A percentile compares a stretch with the other conserved stretches of the same genome.
Conservation (phyloP, 2,797 vertebrate genomes). For the Acipenser ruthenus region DNA sequence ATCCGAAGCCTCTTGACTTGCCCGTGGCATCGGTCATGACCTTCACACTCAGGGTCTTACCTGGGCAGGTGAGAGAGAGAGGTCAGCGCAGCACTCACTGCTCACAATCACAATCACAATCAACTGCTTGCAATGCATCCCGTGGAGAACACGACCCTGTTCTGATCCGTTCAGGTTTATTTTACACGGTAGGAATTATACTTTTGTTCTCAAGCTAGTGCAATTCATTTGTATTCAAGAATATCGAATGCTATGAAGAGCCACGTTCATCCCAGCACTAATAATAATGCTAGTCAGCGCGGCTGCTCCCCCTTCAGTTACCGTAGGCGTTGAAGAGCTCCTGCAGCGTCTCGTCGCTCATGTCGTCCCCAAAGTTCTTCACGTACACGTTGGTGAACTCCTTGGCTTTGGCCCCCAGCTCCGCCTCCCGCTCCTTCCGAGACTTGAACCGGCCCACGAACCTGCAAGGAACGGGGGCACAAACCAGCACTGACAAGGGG, state of each 20-base stretch:
- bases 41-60: slow-evolving; percentile 94
- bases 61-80: slow-evolving; percentile 53
- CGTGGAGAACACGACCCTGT: not conserved
- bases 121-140: no score
- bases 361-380: slow-evolving; percentile 96
- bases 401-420: slow-evolving; percentile 94
- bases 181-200: not conserved
- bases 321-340: slow-evolving; percentile 93
- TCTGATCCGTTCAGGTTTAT: not conserved
- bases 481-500: slow-evolving; percentile 21
- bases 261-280: slow-evolving; percentile 6
- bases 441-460: slow-evolving; percentile 98
- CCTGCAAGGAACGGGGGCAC: slow-evolving; percentile 44
- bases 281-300: not conserved
- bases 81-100: slow-evolving; percentile 7
- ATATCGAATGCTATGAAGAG: slow-evolving; percentile 1
- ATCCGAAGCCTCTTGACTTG: slow-evolving; percentile 97
- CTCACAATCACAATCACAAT: not conserved
- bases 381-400: slow-evolving; percentile 98
- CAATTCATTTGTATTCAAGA: not conserved
- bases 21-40: slow-evolving; percentile 93
- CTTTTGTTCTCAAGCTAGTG: no score
- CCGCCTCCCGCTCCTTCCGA: slow-evolving; percentile 91
- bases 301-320: slow-evolving; percentile 38
- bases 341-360: slow-evolving; percentile 84